These are phyloP conservation scores for Diachrysia chrysitis DNA, from an alignment of 2,888 invertebrate genomes.

Conservation along the genomic window DNA sequence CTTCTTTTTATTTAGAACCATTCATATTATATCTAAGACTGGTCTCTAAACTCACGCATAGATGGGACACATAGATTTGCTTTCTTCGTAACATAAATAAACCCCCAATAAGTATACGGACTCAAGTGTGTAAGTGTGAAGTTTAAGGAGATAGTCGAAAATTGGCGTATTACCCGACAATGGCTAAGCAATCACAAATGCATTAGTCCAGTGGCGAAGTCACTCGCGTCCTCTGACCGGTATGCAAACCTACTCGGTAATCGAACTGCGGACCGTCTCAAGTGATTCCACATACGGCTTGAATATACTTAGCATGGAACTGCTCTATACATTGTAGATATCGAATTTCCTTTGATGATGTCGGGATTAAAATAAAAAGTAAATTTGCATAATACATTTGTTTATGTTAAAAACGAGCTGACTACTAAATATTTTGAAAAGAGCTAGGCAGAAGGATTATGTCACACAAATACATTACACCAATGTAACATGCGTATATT, in stretches of 20 bases:
- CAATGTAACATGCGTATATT: too few relatives aligned
- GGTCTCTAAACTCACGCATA: too few relatives aligned
- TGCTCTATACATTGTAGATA: slow-evolving; percentile 26
- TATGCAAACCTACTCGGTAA: slow-evolving; percentile 66
- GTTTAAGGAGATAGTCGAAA: slow-evolving; percentile 48
- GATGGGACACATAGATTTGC: too few relatives aligned
- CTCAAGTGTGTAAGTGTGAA: slow-evolving; percentile 26
- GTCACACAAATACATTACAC: too few relatives aligned
- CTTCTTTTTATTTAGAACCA: too few relatives aligned
- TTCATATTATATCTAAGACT: too few relatives aligned
- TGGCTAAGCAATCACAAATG: slow-evolving; percentile 78
- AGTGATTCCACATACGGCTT: slow-evolving; percentile 62
- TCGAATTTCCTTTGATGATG: slow-evolving; percentile 15
- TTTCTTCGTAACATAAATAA: background rate
- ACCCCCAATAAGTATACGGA: background rate
- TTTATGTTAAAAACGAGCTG: too few relatives aligned
- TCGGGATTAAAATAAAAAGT: too few relatives aligned
- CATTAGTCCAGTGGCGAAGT: slow-evolving; percentile 73
- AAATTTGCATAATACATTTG: too few relatives aligned
- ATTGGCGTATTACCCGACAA: slow-evolving; percentile 60
- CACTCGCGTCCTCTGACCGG: slow-evolving; percentile 52
- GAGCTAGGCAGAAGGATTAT: too few relatives aligned
- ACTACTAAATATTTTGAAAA: too few relatives aligned
- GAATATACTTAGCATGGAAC: slow-evolving; percentile 23
- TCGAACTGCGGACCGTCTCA: slow-evolving; percentile 65